phyloP scores from a whole-genome alignment of 1,140 invertebrate species.

The Scaptomyza pallida region DNA sequence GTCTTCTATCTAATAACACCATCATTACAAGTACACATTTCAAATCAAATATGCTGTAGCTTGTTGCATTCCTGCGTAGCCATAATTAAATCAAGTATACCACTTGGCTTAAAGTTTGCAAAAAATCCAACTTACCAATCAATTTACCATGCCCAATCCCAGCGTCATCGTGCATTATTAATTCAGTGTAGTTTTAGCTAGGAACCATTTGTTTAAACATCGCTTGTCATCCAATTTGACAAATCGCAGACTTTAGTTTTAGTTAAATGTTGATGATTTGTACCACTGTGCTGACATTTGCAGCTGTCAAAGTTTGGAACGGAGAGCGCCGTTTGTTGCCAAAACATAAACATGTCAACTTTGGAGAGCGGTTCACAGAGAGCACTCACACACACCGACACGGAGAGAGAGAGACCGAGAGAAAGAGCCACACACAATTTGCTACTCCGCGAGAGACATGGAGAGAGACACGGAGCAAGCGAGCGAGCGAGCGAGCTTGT shows the following conservation, averaged over 20 bases:
- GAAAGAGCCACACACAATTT: conserved; percentile 29
- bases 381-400: conserved; percentile 27
- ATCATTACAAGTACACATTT: too few species aligned
- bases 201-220: conserved; percentile 67
- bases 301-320: conserved; percentile 72
- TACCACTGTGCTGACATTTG: conserved; percentile 75
- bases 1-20: too few species aligned
- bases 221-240: conserved; percentile 9
- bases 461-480: conserved; percentile 17
- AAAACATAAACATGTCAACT: conserved; percentile 80
- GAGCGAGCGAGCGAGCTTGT: conserved; percentile 41
- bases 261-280: conserved; percentile 34
- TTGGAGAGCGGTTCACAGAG: conserved; percentile 40
- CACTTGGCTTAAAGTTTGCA: background rate
- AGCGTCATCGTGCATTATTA: conserved; percentile 17
- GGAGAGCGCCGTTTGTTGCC: conserved; percentile 72
- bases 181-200: conserved; percentile 67
- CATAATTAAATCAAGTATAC: background rate
- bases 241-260: conserved; percentile 14
- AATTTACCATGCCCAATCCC: conserved; percentile 54
- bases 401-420: conserved; percentile 36
- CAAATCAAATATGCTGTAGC: too few species aligned
- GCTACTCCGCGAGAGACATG: background rate
- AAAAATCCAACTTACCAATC: conserved; percentile 57
- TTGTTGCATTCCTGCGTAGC: too few species aligned